These are phyloP conservation scores for Apis dorsata DNA, from an alignment of 1,140 invertebrate species.

Conservation along the genomic window DNA sequence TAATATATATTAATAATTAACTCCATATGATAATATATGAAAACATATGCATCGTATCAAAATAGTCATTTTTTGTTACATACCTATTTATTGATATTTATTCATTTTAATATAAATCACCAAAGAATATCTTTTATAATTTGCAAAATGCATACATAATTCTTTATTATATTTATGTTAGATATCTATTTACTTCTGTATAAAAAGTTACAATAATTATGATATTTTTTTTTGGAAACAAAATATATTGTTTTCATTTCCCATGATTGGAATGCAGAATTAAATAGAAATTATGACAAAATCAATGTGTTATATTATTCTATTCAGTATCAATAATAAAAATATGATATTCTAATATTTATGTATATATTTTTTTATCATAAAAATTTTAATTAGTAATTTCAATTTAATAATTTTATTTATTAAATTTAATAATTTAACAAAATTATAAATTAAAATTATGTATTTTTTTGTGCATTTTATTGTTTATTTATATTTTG, in stretches of 20 bases:
- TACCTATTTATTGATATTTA: slow-evolving; percentile 40
- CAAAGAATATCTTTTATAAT: slow-evolving; percentile 59
- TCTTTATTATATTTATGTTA: slow-evolving; percentile 51
- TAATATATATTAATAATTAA: slow-evolving; percentile 20
- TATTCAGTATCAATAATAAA: neutral
- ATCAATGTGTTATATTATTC: neutral
- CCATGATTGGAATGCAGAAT: slow-evolving; percentile 39
- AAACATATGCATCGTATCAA: slow-evolving; percentile 23
- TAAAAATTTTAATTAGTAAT: neutral
- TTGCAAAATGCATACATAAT: slow-evolving; percentile 31
- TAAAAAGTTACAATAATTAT: slow-evolving; percentile 58
- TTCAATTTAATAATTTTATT: neutral
- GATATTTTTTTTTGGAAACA: slow-evolving; percentile 54
- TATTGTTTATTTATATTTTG: neutral
- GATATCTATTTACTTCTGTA: slow-evolving; percentile 62
- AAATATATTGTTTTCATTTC: slow-evolving; percentile 2
- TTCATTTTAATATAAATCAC: slow-evolving; percentile 48
- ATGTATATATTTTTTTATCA: slow-evolving; percentile 8
- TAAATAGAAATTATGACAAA: slow-evolving; percentile 24
- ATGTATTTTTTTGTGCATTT: too few species aligned
- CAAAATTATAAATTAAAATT: too few species aligned
- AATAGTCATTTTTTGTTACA: slow-evolving; percentile 30
- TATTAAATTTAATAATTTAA: neutral
- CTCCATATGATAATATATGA: slow-evolving; percentile 44
- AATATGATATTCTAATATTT: slow-evolving; percentile 17